These are phyloP conservation scores for Anticlea derivata DNA, from an alignment of 2,888 invertebrate genomes.

Conservation along the genomic window DNA sequence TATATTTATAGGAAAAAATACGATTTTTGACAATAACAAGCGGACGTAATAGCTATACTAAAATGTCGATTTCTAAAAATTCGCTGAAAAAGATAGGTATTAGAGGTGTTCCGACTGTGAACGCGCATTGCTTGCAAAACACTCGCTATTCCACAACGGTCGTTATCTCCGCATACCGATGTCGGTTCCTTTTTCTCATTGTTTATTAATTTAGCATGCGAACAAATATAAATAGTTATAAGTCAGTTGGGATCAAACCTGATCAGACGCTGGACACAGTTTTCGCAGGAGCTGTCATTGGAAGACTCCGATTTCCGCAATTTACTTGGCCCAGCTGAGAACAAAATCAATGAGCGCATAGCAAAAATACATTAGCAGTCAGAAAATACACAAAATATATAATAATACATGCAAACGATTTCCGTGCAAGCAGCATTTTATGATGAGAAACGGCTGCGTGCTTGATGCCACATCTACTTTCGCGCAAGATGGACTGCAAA, in stretches of 20 bases:
- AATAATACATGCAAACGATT: slow-evolving; percentile 25
- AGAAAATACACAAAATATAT: slow-evolving; percentile 28
- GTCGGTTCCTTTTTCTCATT: background rate
- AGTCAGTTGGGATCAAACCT: slow-evolving; percentile 65
- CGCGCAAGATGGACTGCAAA: slow-evolving; percentile 1
- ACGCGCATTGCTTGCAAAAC: slow-evolving; percentile 39
- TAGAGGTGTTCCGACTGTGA: slow-evolving; percentile 22
- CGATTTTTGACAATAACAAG: slow-evolving; percentile 16
- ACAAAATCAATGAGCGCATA: slow-evolving; percentile 75
- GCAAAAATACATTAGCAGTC: slow-evolving; percentile 60
- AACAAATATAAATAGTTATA: slow-evolving; percentile 33
- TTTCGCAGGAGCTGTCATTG: slow-evolving; percentile 56
- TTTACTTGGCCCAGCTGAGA: slow-evolving; percentile 73
- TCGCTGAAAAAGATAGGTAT: slow-evolving; percentile 41
- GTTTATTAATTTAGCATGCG: slow-evolving; percentile 25
- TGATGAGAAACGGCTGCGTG: slow-evolving; percentile 9
- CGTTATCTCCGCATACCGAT: slow-evolving; percentile 11
- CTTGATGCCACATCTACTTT: slow-evolving; percentile 4
- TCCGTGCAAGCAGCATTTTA: slow-evolving; percentile 29
- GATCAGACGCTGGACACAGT: slow-evolving; percentile 59
- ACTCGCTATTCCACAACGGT: slow-evolving; percentile 38
- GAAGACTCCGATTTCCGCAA: slow-evolving; percentile 52
- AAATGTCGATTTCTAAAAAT: slow-evolving; percentile 38
- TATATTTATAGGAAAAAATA: slow-evolving; percentile 6
- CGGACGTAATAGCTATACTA: slow-evolving; percentile 32